Conservation (phyloP, 2,797 vertebrate species). For the Poecilia picta region DNA sequence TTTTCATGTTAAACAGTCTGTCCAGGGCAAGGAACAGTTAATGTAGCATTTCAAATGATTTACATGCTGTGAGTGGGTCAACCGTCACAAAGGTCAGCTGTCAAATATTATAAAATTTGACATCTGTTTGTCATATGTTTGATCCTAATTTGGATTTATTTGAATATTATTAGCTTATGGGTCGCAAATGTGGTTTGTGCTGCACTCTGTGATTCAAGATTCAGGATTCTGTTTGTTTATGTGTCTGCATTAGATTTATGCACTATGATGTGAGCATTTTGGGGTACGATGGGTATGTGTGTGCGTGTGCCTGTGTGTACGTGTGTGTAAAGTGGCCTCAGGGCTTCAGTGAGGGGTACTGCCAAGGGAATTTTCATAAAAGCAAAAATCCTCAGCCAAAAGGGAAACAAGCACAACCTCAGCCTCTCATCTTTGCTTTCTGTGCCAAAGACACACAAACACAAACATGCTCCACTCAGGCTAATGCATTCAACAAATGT, state of each 20-base stretch:
- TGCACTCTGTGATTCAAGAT: slow-evolving; percentile 9
- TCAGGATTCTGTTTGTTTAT: slow-evolving; percentile 15
- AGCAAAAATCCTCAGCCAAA: slow-evolving; percentile 54
- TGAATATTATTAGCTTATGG: not conserved
- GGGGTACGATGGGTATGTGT: slow-evolving; percentile 6
- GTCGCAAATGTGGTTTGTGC: not conserved
- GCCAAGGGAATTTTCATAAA: slow-evolving; percentile 59
- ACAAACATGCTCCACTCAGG: slow-evolving; percentile 13
- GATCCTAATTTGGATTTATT: slow-evolving; percentile 2
- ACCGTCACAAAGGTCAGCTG: slow-evolving; percentile 19
- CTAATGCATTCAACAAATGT: slow-evolving; percentile 10
- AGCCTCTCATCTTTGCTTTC: slow-evolving; percentile 42
- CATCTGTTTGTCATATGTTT: not conserved
- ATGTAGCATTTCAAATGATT: not conserved
- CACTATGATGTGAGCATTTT: slow-evolving; percentile 2
- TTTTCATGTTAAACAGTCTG: not conserved
- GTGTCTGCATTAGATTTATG: slow-evolving; percentile 16
- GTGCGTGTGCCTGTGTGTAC: slow-evolving; percentile 6
- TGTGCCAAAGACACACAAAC: slow-evolving; percentile 43
- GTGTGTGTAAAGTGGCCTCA: slow-evolving; percentile 41
- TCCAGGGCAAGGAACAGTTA: not conserved
- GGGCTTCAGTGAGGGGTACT: slow-evolving; percentile 38
- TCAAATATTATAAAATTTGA: slow-evolving; percentile 18
- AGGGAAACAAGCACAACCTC: slow-evolving; percentile 54
- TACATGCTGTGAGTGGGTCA: slow-evolving; percentile 2